phyloP scores from a whole-genome alignment of 2,888 invertebrate species.

The Linyphia triangularis region DNA sequence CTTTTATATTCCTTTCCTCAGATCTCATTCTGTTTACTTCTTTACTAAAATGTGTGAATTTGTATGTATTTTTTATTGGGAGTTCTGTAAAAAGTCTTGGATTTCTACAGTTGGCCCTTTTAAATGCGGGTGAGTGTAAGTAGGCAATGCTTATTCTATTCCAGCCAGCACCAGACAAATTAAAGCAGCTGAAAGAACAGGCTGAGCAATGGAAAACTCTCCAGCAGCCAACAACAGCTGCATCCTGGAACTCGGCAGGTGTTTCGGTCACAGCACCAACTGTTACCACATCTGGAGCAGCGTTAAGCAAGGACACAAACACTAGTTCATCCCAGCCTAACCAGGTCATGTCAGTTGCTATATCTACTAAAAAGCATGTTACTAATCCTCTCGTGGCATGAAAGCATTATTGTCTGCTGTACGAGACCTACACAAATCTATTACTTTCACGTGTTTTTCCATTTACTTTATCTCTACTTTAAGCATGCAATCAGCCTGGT shows the following conservation, averaged over 20 bases:
- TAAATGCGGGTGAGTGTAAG: background rate
- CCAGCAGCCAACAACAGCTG: constrained; percentile 55
- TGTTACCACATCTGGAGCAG: constrained; percentile 25
- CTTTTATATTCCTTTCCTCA: no score
- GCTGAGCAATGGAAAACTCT: constrained; percentile 68
- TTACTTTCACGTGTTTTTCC: no score
- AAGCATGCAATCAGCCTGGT: no score
- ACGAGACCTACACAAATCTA: no score
- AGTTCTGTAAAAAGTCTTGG: no score
- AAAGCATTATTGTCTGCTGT: background rate
- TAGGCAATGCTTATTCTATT: constrained; percentile 45
- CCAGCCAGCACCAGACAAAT: constrained; percentile 50
- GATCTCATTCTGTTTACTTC: no score
- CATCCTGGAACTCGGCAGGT: constrained; percentile 39
- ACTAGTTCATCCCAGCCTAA: constrained; percentile 15
- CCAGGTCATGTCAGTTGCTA: constrained; percentile 27
- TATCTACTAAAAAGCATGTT: constrained; percentile 14
- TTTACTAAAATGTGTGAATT: no score
- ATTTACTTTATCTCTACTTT: no score
- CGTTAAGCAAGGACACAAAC: constrained; percentile 9
- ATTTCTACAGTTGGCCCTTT: no score
- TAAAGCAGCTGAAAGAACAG: constrained; percentile 66
- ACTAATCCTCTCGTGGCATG: no score
- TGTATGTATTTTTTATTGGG: no score
- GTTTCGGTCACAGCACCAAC: constrained; percentile 29